Conservation (phyloP, 2,113 vertebrate species). For the Heterotis niloticus region DNA sequence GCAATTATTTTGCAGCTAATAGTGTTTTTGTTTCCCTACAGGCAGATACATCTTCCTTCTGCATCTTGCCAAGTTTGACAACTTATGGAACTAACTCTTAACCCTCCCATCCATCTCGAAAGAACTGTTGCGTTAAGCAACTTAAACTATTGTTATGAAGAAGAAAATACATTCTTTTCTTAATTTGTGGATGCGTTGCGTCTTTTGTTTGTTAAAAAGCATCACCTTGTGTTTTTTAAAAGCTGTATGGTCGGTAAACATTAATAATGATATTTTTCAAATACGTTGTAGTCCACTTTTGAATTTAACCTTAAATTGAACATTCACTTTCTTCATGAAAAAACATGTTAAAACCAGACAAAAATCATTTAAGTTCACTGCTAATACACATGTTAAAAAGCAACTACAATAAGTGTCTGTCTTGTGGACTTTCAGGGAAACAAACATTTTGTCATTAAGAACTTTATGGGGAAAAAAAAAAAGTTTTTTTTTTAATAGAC, state of each 20-base stretch:
- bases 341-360: background rate
- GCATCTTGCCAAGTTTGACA: slow-evolving; percentile 67
- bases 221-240: slow-evolving; percentile 38
- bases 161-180: slow-evolving; percentile 38
- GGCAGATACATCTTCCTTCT: slow-evolving; percentile 64
- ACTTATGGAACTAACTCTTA: slow-evolving; percentile 56
- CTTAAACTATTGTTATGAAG: slow-evolving; percentile 51
- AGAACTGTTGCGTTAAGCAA: slow-evolving; percentile 54
- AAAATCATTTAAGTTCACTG: background rate
- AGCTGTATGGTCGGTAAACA: slow-evolving; percentile 45
- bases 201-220: slow-evolving; percentile 37
- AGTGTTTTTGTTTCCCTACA: slow-evolving; percentile 69
- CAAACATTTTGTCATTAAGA: too few species aligned
- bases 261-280: slow-evolving; percentile 34
- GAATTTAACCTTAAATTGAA: slow-evolving; percentile 57
- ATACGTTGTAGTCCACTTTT: slow-evolving; percentile 38
- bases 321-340: slow-evolving; percentile 44
- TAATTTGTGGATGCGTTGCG: slow-evolving; percentile 45
- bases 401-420: background rate
- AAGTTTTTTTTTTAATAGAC: too few species aligned
- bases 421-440: too few species aligned
- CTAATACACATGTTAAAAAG: slow-evolving; percentile 15
- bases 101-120: slow-evolving; percentile 53
- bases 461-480: too few species aligned
- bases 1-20: slow-evolving; percentile 40